Conservation (phyloP, 1,140 invertebrate species). For the Drosophila triauraria region DNA sequence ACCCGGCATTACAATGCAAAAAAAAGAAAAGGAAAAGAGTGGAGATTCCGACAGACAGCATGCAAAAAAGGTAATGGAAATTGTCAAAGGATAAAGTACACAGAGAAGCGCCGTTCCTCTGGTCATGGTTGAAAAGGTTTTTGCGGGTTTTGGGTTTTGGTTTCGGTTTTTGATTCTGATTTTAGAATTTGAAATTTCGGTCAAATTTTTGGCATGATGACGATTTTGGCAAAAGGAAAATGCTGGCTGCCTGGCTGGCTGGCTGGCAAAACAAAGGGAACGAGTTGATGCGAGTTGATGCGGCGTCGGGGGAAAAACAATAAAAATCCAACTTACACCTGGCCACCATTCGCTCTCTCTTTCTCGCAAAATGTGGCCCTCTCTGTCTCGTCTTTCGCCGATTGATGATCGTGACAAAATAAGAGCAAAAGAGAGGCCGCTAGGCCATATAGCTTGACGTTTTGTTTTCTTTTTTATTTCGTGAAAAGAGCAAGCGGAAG, state of each 20-base stretch:
- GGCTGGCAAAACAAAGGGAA: slow-evolving; percentile 56
- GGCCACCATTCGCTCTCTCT: slow-evolving; percentile 28
- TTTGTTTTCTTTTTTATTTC: background rate
- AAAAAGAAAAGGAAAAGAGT: slow-evolving; percentile 27
- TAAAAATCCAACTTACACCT: slow-evolving; percentile 63
- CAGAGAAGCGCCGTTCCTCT: slow-evolving; percentile 43
- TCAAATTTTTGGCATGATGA: slow-evolving; percentile 35
- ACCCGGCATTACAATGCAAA: slow-evolving; percentile 69
- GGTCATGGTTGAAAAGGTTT: slow-evolving; percentile 19
- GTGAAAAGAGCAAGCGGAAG: slow-evolving; percentile 42
- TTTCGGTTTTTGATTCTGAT: slow-evolving; percentile 35
- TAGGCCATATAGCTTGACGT: background rate
- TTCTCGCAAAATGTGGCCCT: background rate
- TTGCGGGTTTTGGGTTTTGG: slow-evolving; percentile 36
- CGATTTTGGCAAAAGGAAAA: slow-evolving; percentile 57
- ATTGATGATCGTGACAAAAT: slow-evolving; percentile 39
- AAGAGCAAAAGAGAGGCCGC: slow-evolving; percentile 8
- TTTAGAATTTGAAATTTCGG: slow-evolving; percentile 17
- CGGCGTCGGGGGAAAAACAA: slow-evolving; percentile 42
- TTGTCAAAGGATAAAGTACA: slow-evolving; percentile 69
- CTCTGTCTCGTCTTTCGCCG: slow-evolving; percentile 15
- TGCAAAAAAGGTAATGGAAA: slow-evolving; percentile 53
- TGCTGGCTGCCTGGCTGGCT: slow-evolving; percentile 27
- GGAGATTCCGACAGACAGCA: slow-evolving; percentile 43
- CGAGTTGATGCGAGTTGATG: slow-evolving; percentile 57